phyloP scores from a whole-genome alignment of 2,888 invertebrate genomes.

The Lagria hirta region DNA sequence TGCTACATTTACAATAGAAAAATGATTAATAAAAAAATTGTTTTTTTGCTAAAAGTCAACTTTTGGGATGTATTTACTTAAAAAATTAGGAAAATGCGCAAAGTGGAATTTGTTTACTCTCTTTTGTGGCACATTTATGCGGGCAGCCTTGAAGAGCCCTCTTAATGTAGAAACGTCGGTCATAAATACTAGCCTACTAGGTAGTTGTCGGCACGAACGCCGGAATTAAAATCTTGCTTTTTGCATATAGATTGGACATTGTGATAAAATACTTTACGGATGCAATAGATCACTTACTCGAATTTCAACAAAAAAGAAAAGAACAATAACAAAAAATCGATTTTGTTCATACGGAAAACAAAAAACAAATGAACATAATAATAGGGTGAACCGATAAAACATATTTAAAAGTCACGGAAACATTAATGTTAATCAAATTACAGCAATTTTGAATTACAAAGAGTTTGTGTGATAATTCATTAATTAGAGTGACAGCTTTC shows the following conservation, averaged over 20 bases:
- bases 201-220: slow-evolving; percentile 7
- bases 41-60: not conserved
- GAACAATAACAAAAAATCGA: not conserved
- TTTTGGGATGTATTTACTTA: too few relatives aligned
- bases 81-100: too few relatives aligned
- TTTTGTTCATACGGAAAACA: slow-evolving; percentile 18
- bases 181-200: slow-evolving; percentile 6
- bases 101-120: too few relatives aligned
- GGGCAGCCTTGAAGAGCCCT: slow-evolving; percentile 6
- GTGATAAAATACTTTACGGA: slow-evolving; percentile 8
- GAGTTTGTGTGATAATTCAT: too few relatives aligned
- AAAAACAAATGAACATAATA: slow-evolving; percentile 12
- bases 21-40: too few relatives aligned
- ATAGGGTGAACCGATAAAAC: slow-evolving; percentile 18
- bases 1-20: slow-evolving; percentile 31
- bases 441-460: too few relatives aligned
- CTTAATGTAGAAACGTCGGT: slow-evolving; percentile 5
- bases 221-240: slow-evolving; percentile 10
- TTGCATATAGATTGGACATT: slow-evolving; percentile 4
- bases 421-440: slow-evolving; percentile 17
- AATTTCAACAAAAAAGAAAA: slow-evolving; percentile 7
- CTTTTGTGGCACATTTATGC: too few relatives aligned
- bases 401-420: slow-evolving; percentile 19
- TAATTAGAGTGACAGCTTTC: too few relatives aligned
- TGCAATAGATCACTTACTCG: slow-evolving; percentile 10